These are phyloP conservation scores for Oenanthe oenanthe DNA, from an alignment of 2,113 vertebrate genomes.

Conservation along the genomic window DNA sequence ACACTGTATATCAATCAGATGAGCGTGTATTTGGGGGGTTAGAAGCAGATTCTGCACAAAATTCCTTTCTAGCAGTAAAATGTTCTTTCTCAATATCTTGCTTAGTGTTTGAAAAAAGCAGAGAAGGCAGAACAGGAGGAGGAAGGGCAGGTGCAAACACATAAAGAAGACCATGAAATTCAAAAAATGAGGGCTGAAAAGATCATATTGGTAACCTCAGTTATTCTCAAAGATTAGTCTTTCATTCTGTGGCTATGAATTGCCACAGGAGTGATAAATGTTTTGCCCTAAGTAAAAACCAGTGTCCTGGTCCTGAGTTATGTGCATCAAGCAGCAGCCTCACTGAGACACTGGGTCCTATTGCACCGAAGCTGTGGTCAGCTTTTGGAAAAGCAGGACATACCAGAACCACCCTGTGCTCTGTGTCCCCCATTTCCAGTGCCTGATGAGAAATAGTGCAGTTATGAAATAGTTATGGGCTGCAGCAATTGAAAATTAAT, in stretches of 20 bases:
- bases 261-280: neutral
- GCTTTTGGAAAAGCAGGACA: neutral
- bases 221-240: neutral
- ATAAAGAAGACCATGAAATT: neutral
- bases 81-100: neutral
- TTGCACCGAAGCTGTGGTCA: rapidly evolving
- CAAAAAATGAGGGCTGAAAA: neutral
- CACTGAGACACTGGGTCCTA: rapidly evolving
- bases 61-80: neutral
- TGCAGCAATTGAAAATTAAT: neutral
- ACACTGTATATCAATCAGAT: neutral
- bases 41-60: neutral
- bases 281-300: neutral
- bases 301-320: rapidly evolving
- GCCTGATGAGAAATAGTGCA: neutral
- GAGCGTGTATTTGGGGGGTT: rapidly evolving
- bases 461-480: neutral
- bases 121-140: neutral
- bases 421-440: neutral
- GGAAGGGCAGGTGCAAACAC: neutral
- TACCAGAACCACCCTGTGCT: neutral
- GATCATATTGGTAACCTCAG: neutral
- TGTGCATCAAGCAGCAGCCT: neutral
- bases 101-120: neutral
- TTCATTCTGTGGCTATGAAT: neutral